phyloP scores from a whole-genome alignment of 2,888 invertebrate genomes.

The Rhingia rostrata region DNA sequence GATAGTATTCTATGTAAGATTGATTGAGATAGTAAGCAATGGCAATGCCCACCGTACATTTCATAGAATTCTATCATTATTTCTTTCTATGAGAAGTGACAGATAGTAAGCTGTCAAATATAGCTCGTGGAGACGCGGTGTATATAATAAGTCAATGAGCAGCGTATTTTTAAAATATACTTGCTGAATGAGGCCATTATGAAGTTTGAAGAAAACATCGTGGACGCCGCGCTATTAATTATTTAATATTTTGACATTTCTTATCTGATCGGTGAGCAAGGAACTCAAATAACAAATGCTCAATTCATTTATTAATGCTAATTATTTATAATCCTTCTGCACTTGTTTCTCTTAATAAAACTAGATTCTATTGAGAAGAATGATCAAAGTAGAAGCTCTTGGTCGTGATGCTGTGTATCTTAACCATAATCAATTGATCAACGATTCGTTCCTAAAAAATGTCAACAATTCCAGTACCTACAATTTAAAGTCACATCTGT shows the following conservation, averaged over 20 bases:
- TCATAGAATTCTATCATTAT: no score
- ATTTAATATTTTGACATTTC: neutral
- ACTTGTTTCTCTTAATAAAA: neutral
- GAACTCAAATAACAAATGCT: neutral
- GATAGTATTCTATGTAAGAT: no score
- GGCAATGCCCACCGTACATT: no score
- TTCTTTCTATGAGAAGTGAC: no score
- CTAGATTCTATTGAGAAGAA: neutral
- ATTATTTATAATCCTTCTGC: neutral
- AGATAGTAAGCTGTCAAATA: no score
- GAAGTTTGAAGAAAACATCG: neutral
- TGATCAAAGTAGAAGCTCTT: conserved; percentile 15
- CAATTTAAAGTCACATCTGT: conserved; percentile 76
- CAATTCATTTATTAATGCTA: neutral
- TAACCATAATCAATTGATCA: conserved; percentile 78
- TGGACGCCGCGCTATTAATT: neutral
- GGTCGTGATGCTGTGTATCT: conserved; percentile 76
- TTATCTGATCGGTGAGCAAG: no score
- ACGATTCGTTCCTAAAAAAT: conserved; percentile 73
- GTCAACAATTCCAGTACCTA: conserved; percentile 39
- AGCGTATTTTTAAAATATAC: no score
- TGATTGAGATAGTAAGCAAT: no score
- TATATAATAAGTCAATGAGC: no score
- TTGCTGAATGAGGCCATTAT: neutral
- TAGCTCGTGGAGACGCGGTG: no score